Base-by-base conservation (phyloP, 2,113 vertebrate genomes). In the Sturnus vulgaris region DNA sequence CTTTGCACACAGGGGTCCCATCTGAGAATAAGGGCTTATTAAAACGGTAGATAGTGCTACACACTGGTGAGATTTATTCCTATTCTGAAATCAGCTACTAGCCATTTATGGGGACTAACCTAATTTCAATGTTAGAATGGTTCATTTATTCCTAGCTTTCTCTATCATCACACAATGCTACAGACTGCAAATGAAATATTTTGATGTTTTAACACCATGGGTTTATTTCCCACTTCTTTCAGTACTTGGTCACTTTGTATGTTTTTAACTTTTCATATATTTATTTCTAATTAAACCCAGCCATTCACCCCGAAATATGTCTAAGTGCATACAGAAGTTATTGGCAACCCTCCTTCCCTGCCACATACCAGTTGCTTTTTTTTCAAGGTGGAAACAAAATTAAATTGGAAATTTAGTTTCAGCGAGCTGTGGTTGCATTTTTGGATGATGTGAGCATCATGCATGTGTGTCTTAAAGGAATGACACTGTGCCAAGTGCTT, bases 41-140 rank as follows among this genome's bases (percentile, higher is more conserved):
- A 50, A 95, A 82, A 42, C 44, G 66, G 65, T 49, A 40, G 31
- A 24, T 70, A 44, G 65, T 92, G 57, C 69, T 93, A 40, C 11
- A 27, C 59, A n/a, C 39, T 83, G 72, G 27, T 77, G 82, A 83
- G 72, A 80, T 88, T 90, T 93, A 63, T 21, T 95, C 31, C 53
- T 89, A 52, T 49, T 94, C 60, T 88, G 88, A 92, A 91, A 77
- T 91, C 83, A 91, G 57, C 57, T 72, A n/a, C 60, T 46, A 90
- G 40, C 24, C 28, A 3, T 80, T 97, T 93, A 21, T 65, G 39
- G 49, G 49, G 59, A 46, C 79, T 92, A 81, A 93, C 52, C 30
- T 92, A 70, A 93, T 96, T 88, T 86, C 64, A 79, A 15, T 52
- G 57, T 21, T 50, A 49, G 57, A 94, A 80, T 33, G 63, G 27